Evolutionary conservation across 1,140 invertebrate genomes (phyloP).

Genomic region (Theocolax elegans): DNA sequence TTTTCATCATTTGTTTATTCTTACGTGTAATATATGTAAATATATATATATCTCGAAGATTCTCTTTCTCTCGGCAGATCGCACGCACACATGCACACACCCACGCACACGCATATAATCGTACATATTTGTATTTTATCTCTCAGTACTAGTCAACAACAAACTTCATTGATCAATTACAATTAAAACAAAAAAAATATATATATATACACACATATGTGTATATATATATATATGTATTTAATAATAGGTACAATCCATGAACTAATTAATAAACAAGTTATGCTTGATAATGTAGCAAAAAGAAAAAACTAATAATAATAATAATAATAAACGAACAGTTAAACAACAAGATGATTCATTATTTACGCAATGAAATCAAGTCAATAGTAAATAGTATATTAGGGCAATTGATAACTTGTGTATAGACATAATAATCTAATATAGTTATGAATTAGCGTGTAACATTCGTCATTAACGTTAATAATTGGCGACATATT

Average conservation of each 20-base stretch:
- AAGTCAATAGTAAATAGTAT: constrained; percentile 54
- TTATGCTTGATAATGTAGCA: constrained; percentile 45
- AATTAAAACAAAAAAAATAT: constrained; percentile 28
- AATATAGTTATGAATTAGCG: constrained; percentile 14
- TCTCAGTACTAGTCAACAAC: constrained; percentile 55
- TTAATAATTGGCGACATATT: constrained; percentile 20
- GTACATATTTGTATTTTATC: constrained; percentile 6
- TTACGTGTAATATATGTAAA: no score
- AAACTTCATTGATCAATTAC: constrained; percentile 43
- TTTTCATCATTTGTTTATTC: constrained; percentile 29
- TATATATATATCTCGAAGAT: background rate
- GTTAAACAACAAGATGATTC: constrained; percentile 62
- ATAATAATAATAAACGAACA: constrained; percentile 51
- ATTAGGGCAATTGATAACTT: constrained; percentile 12
- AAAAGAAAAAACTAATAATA: no score
- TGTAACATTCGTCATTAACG: constrained; percentile 12
- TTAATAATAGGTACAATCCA: no score
- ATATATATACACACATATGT: no score
- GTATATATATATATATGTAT: no score
- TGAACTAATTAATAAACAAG: constrained; percentile 25
- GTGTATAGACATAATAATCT: constrained; percentile 11
- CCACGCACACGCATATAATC: background rate
- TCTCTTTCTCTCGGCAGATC: background rate
- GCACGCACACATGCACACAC: background rate
- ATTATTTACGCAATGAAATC: constrained; percentile 63